phyloP scores from a whole-genome alignment of 2,113 vertebrate genomes.

The Caracal caracal region DNA sequence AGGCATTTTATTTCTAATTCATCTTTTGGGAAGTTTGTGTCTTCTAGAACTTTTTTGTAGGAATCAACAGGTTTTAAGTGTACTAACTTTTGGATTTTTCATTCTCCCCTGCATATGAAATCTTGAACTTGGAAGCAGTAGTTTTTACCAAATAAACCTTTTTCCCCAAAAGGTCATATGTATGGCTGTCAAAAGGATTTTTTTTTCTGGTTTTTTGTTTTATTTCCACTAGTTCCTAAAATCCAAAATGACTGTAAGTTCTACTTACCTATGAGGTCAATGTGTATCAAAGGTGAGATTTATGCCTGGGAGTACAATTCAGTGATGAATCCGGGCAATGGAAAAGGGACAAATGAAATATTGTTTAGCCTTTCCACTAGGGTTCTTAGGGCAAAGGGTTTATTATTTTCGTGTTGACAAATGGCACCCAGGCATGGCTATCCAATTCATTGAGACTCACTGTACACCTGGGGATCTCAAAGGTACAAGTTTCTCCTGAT shows the following conservation, averaged over 20 bases:
- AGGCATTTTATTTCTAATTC: neutral
- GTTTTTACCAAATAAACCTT: neutral
- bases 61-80: neutral
- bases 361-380: neutral
- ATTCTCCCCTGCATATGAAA: neutral
- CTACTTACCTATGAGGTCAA: neutral
- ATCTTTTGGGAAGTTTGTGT: neutral
- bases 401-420: neutral
- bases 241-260: neutral
- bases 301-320: neutral
- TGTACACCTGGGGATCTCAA: neutral
- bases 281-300: neutral
- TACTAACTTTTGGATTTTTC: neutral
- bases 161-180: neutral
- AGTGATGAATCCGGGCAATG: neutral
- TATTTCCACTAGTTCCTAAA: neutral
- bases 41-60: neutral
- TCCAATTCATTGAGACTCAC: neutral
- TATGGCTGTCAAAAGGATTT: neutral
- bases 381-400: neutral
- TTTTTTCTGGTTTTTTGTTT: neutral
- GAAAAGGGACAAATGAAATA: neutral
- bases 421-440: neutral
- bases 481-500: neutral
- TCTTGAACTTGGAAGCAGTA: neutral